Conservation (phyloP, 2,888 invertebrate species). For the Patella caerulea region DNA sequence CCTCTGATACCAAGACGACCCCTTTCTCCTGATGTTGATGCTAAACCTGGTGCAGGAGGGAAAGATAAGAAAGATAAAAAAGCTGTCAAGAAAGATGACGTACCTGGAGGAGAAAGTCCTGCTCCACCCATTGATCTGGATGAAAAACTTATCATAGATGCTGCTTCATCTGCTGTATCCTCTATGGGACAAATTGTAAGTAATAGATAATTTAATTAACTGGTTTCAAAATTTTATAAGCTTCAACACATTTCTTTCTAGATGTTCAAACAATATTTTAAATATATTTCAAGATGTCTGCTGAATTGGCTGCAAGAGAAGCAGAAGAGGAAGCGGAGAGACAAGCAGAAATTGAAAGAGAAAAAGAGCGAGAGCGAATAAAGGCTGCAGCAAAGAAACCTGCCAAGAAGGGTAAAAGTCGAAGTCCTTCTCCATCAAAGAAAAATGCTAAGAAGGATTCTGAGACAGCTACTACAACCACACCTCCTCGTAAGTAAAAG, state of each 20-base stretch:
- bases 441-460: slow-evolving; percentile 51
- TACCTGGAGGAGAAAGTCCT: slow-evolving; percentile 55
- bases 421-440: slow-evolving; percentile 70
- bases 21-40: slow-evolving; percentile 62
- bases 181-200: slow-evolving; percentile 64
- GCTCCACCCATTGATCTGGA: slow-evolving; percentile 64
- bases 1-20: slow-evolving; percentile 68
- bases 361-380: slow-evolving; percentile 56
- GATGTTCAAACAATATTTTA: background rate
- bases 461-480: slow-evolving; percentile 45
- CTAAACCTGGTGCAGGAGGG: slow-evolving; percentile 54
- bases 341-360: slow-evolving; percentile 55
- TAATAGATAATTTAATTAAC: slow-evolving; percentile 9
- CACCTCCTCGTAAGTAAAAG: slow-evolving; percentile 40
- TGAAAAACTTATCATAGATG: slow-evolving; percentile 67
- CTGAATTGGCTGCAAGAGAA: slow-evolving; percentile 64
- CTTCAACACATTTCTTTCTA: background rate
- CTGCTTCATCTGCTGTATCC: slow-evolving; percentile 50
- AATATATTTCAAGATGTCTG: slow-evolving; percentile 49
- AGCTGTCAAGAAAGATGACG: slow-evolving; percentile 49
- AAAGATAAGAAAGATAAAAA: slow-evolving; percentile 59
- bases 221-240: background rate
- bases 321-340: slow-evolving; percentile 67
- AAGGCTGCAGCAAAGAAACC: slow-evolving; percentile 52
- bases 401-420: slow-evolving; percentile 57